phyloP scores from a whole-genome alignment of 2,113 vertebrate species.

The Heterotilapia buettikoferi region DNA sequence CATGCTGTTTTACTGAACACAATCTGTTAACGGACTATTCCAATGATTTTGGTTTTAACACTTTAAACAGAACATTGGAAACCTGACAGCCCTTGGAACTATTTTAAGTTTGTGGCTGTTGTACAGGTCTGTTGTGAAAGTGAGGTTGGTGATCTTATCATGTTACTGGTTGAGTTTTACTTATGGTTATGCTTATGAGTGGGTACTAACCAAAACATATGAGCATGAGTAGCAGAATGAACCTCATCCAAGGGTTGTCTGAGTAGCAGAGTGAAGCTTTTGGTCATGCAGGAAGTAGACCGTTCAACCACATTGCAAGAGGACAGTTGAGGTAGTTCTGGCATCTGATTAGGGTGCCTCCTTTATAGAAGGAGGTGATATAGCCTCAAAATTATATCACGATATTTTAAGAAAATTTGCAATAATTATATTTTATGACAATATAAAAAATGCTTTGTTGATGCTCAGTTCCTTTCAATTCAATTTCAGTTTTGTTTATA shows the following conservation, averaged over 20 bases:
- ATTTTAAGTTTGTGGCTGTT: background rate
- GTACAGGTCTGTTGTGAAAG: background rate
- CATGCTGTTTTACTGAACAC: background rate
- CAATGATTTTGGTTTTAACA: background rate
- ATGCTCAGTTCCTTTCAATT: background rate
- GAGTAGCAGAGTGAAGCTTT: background rate
- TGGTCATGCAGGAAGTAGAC: background rate
- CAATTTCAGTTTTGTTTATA: background rate
- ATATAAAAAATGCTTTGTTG: background rate
- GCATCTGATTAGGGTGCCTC: background rate
- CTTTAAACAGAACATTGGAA: background rate
- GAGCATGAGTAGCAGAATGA: background rate
- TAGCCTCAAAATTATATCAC: background rate
- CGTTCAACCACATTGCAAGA: background rate
- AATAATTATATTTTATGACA: background rate
- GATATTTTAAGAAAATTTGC: background rate
- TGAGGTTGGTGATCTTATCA: background rate
- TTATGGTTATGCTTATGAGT: background rate
- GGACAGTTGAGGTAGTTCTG: background rate
- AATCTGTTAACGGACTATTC: background rate
- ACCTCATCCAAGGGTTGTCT: background rate
- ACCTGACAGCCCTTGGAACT: background rate
- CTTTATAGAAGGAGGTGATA: background rate
- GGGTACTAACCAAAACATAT: background rate
- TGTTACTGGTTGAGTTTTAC: background rate